These are phyloP conservation scores for Ophion slaviceki DNA, from an alignment of 2,888 invertebrate genomes.

Conservation along the genomic window DNA sequence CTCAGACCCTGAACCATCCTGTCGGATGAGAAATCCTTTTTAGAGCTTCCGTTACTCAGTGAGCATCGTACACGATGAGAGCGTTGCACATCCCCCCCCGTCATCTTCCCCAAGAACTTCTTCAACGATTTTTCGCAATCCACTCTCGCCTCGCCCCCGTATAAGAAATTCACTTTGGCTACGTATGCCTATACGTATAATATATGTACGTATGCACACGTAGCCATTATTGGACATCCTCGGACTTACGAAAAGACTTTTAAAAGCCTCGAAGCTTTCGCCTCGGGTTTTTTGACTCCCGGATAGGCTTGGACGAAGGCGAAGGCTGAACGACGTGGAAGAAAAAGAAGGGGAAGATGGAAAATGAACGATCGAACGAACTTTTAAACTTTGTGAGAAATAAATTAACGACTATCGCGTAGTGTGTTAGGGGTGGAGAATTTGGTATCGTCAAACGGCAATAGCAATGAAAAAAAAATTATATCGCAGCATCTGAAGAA, in stretches of 20 bases:
- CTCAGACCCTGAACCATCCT: conserved; percentile 17
- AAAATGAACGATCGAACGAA: not conserved
- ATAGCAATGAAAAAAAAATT: not conserved
- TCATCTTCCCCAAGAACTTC: not conserved
- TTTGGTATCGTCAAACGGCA: too few relatives aligned
- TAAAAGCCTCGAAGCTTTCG: conserved; percentile 43
- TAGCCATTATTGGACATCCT: conserved; percentile 47
- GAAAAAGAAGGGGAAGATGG: too few relatives aligned
- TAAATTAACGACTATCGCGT: too few relatives aligned
- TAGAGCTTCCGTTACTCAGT: conserved; percentile 45
- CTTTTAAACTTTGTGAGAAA: not conserved
- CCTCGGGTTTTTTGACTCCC: conserved; percentile 22
- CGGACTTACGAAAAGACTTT: conserved; percentile 40
- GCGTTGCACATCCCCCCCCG: conserved; percentile 5
- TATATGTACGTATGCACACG: not conserved
- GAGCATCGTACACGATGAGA: conserved; percentile 21
- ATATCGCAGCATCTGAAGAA: not conserved
- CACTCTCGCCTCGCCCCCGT: conserved; percentile 35
- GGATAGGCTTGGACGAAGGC: conserved; percentile 1
- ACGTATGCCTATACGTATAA: not conserved
- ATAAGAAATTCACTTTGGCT: conserved; percentile 56
- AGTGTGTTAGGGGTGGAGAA: too few relatives aligned
- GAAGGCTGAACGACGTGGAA: not conserved
- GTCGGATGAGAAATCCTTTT: conserved; percentile 51
- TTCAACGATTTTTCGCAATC: conserved; percentile 44